Percentiles rank a stretch among this genome's conserved stretches.
phyloP scores from a whole-genome alignment of 30 jellyfish, hydroid and myxozoan genomes.

The Hydra vulgaris region DNA sequence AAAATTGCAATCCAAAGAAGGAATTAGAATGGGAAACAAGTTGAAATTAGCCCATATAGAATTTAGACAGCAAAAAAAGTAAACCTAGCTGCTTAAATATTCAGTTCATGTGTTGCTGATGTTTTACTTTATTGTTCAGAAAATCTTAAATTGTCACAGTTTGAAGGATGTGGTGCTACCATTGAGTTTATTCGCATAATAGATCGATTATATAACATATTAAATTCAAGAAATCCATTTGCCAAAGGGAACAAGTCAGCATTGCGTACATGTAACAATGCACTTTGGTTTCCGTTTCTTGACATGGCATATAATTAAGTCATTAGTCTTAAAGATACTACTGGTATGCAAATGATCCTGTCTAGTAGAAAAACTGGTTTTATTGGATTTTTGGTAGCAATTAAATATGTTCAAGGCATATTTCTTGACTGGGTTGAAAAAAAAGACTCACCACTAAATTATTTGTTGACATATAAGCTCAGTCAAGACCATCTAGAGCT shows the following conservation, averaged over 20 bases:
- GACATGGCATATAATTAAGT: slow-evolving; percentile 22
- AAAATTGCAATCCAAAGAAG: slow-evolving; percentile 40
- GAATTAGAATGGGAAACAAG: slow-evolving; percentile 51
- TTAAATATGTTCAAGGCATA: too few species aligned
- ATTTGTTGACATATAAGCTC: too few species aligned
- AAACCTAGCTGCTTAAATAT: slow-evolving; percentile 61
- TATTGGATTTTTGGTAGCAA: too few species aligned
- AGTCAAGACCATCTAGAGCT: too few species aligned
- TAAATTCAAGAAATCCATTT: slow-evolving; percentile 60
- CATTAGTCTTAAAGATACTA: slow-evolving; percentile 23
- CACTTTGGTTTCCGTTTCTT: slow-evolving; percentile 41
- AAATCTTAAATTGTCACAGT: slow-evolving; percentile 30
- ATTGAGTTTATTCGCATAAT: slow-evolving; percentile 38
- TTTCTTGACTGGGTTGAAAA: too few species aligned
- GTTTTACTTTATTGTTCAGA: slow-evolving; percentile 41
- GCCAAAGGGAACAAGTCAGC: slow-evolving; percentile 61
- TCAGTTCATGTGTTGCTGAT: slow-evolving; percentile 48
- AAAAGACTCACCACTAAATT: too few species aligned
- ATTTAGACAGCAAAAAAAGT: slow-evolving; percentile 39
- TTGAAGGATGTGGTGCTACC: slow-evolving; percentile 45
- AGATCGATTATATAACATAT: slow-evolving; percentile 50
- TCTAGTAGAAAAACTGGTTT: too few species aligned
- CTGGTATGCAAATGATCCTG: slow-evolving; percentile 20
- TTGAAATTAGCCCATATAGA: slow-evolving; percentile 34
- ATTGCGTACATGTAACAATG: slow-evolving; percentile 23